These are phyloP conservation scores for Cephalopterus ornatus DNA, from an alignment of 2,113 vertebrate genomes.

Conservation along the genomic window DNA sequence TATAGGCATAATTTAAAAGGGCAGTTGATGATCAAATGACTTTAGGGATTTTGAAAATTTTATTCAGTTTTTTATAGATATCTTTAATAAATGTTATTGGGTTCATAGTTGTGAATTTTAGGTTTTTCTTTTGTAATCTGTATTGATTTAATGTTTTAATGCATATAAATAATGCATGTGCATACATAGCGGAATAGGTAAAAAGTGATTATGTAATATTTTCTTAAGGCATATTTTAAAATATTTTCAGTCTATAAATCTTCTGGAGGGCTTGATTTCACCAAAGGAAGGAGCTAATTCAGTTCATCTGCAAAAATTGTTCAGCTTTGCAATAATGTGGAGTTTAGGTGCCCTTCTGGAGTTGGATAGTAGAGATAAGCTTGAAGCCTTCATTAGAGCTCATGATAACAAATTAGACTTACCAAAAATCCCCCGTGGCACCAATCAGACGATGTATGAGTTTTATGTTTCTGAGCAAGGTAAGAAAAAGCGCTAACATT, in stretches of 20 bases:
- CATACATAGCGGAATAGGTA: no score
- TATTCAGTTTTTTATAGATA: neutral
- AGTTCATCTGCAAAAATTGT: constrained; percentile 71
- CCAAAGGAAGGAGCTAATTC: constrained; percentile 70
- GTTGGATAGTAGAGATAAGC: constrained; percentile 71
- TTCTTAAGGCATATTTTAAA: neutral
- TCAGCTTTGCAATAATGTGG: constrained; percentile 79
- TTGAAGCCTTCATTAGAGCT: constrained; percentile 72
- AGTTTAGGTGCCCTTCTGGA: constrained; percentile 79
- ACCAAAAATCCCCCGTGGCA: constrained; percentile 58
- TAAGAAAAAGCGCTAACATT: constrained; percentile 34
- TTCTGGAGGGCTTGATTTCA: constrained; percentile 79
- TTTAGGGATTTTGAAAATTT: neutral
- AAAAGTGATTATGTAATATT: neutral
- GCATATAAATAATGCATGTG: neutral
- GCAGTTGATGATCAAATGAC: neutral
- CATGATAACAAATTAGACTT: constrained; percentile 69
- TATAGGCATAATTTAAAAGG: neutral
- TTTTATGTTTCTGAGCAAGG: constrained; percentile 72
- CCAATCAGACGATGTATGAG: constrained; percentile 74
- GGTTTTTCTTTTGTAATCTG: neutral
- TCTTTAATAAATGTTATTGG: neutral
- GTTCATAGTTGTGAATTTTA: neutral
- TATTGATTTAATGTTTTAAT: neutral
- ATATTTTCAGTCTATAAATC: constrained; percentile 74